Base-by-base conservation (phyloP, 2,113 vertebrate genomes). In the Alces alces region DNA sequence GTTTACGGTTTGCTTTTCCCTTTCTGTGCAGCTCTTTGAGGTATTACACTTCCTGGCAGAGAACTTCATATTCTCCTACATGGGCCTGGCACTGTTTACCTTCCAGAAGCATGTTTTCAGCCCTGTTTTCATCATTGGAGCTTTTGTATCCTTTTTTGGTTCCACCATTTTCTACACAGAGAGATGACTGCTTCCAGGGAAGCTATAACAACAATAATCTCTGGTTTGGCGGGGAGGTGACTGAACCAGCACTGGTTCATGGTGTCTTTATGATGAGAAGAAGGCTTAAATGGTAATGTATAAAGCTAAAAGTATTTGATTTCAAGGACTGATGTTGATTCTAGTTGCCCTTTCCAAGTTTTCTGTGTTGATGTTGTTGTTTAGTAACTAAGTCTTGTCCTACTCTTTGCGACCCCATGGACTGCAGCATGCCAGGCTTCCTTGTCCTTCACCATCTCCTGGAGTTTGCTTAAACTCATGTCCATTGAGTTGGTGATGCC, bases 31-130 rank as follows among this genome's bases (percentile, higher is more conserved):
- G 99, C 99, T 99, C 60, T 99, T 99, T 95, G 99, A 99, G 94
- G 99, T 99, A 45, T 98, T 99, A 93, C 99, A 99, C 98, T 99
- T 99, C 98, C 98, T 99, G 98, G 99, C 99, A 9, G 99, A 99
- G 98, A 99, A 99, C 98, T 99, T 99, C 99, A 99, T 99, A 98
- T 99, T 99, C 98, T 99, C 99, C 96, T 99, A 99, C 97, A 99
- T 99, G 99, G 99, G 99, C 28, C 98, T 99, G 99, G 99, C 99
- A 0, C 98, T 99, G 47, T 99, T 99, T 98, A 99, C 99, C 96
- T 99, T 99, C 99, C 99, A 99, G 99, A 99, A 99, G 96, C 99
- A 99, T 17, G 98, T 99, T 95, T 99, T 99, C 99, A 99, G 99
- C 96, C 99, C 99, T 2, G 96, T 99, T 98, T 99, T 99, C 98